Evolutionary conservation across 2,113 vertebrate genomes (phyloP), one percentile per base, ranked within the genome.

Genomic region (Lepisosteus oculatus): DNA sequence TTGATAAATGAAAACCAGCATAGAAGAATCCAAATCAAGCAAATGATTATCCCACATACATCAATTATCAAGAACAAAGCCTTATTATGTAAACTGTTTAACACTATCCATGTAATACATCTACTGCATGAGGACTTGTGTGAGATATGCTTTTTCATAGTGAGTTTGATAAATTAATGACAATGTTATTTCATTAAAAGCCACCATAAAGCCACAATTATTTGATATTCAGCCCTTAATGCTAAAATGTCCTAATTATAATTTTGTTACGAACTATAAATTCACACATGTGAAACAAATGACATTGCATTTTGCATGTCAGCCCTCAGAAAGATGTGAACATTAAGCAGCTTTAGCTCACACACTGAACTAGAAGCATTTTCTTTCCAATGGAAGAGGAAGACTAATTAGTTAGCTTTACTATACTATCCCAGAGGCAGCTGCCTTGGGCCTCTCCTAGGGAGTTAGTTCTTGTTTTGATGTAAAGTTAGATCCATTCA

Each of bases 401-500:
- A 45, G 64, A 6, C 45, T 66, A 47, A 66, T 66, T 66, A 66
- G 64, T 42, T 14, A 6, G 64, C 43, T 15, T 42, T 8, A 44
- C 43, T 65, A 2, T 29, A 29, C 47, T 9, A 5, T 51, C 47
- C 9, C 47, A 51, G 5, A 51, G 43, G 44, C 43, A 15, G 64
- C 64, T 45, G 64, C 43, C 11, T 3, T 12, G 13, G 6, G 43
- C 64, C 64, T 66, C 64, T 11, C 64, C 11, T 5, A 15, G 64
- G 64, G 64, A 66, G 3, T 41, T 13, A 42, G 4, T n/a, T 8
- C 14, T 47, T 47, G 43, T 51, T 66, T 66, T 66, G 13, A 66
- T 66, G 43, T 66, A 45, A 44, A 66, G 8, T 66, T 47, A 66
- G 45, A 66, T 66, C 42, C 64, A 15, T 44, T 66, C 43, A 13